Evolutionary conservation across 2,113 vertebrate species (phyloP).

Genomic region (Cepphus grylle): DNA sequence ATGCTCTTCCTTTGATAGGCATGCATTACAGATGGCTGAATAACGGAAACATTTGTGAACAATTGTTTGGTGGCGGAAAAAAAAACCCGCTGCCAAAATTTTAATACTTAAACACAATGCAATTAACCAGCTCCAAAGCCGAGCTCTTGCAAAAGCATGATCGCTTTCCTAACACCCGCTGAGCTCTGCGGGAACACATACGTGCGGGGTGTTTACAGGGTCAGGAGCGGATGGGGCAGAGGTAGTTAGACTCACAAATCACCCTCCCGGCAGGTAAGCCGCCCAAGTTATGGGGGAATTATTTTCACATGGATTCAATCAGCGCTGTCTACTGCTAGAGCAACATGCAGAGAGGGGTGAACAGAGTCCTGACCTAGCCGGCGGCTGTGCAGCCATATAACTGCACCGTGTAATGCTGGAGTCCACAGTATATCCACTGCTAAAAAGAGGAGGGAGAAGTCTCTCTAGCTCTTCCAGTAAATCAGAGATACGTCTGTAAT

Average conservation of each 20-base stretch:
- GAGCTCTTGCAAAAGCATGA: neutral
- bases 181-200: neutral
- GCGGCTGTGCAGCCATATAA: neutral
- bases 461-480: neutral
- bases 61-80: constrained; percentile 10
- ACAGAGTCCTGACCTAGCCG: neutral
- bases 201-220: neutral
- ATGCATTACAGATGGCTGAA: constrained; percentile 23
- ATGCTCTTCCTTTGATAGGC: constrained; percentile 32
- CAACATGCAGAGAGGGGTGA: neutral
- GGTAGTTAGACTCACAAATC: neutral
- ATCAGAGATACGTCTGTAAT: neutral
- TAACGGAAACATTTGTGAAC: constrained; percentile 54
- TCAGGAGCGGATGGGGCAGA: neutral
- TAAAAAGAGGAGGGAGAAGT: neutral
- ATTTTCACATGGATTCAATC: neutral
- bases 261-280: neutral
- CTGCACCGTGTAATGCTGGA: fast-evolving
- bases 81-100: neutral
- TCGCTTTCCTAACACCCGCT: neutral
- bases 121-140: neutral
- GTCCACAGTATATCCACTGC: neutral
- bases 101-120: neutral
- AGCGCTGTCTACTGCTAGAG: neutral
- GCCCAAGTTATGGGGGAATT: neutral